Percentiles rank a stretch among this genome's conserved stretches.
phyloP scores from a whole-genome alignment of 2,888 invertebrate genomes.

The Phalera bucephala region DNA sequence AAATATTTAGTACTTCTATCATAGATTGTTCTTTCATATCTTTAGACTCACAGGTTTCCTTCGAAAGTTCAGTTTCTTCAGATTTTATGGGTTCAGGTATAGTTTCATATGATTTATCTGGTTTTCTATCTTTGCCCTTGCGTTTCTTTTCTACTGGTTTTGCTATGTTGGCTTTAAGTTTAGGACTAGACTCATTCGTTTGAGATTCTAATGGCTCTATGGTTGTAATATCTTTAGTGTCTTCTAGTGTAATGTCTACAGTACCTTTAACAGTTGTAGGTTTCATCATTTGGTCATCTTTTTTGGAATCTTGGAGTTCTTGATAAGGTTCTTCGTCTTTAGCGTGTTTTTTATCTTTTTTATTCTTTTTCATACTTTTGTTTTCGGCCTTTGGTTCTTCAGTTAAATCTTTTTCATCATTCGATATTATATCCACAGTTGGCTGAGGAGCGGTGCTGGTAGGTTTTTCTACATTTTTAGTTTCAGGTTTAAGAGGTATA shows the following conservation, averaged over 20 bases:
- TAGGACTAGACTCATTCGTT: slow-evolving; percentile 31
- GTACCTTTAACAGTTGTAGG: slow-evolving; percentile 3
- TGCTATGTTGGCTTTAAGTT: slow-evolving; percentile 59
- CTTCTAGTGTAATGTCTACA: slow-evolving; percentile 9
- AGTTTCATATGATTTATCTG: too few relatives aligned
- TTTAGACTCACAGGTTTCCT: background rate
- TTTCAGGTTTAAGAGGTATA: slow-evolving; percentile 4
- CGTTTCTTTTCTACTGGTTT: slow-evolving; percentile 67
- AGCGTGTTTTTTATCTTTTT: slow-evolving; percentile 36
- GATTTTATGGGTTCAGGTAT: background rate
- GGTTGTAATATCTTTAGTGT: slow-evolving; percentile 3
- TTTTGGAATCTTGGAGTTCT: background rate
- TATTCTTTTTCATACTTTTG: slow-evolving; percentile 39
- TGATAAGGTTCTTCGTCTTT: slow-evolving; percentile 15
- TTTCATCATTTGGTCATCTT: slow-evolving; percentile 1
- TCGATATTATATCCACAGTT: slow-evolving; percentile 8
- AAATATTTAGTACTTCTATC: background rate
- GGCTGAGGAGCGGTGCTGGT: slow-evolving; percentile 1
- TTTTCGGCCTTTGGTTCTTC: slow-evolving; percentile 11
- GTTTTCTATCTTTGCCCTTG: too few relatives aligned
- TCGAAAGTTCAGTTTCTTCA: slow-evolving; percentile 1
- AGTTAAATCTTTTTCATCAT: slow-evolving; percentile 8
- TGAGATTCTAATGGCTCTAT: slow-evolving; percentile 1
- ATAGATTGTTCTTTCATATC: background rate
- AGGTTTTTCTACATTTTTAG: slow-evolving; percentile 1